Percentiles rank a stretch among this genome's conserved stretches.
Evolutionary conservation across 2,797 vertebrate genomes (phyloP).

Genomic region (Neosilurus mollespiculum): DNA sequence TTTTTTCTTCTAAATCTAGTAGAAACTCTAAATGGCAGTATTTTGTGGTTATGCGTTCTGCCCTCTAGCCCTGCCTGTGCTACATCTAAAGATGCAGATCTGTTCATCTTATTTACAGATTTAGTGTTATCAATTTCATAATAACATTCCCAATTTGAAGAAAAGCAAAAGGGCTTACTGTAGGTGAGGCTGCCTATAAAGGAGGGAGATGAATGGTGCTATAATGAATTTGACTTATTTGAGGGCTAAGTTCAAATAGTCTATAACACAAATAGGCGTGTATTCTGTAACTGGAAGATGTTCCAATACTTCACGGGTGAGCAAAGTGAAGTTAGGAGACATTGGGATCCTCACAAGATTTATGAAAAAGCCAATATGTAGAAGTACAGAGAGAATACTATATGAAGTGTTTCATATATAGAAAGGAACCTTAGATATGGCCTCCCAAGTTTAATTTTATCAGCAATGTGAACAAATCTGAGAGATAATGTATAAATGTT

Average conservation of each 20-base stretch:
- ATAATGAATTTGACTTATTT: constrained; percentile 19
- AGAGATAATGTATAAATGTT: not conserved
- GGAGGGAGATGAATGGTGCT: constrained; percentile 10
- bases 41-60: constrained; percentile 18
- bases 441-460: not conserved
- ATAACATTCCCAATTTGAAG: constrained; percentile 1
- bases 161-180: constrained; percentile 2
- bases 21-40: constrained; percentile 16
- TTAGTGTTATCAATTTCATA: constrained; percentile 20
- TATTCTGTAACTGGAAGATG: constrained; percentile 52
- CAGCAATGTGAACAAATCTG: not conserved
- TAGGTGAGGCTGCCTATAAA: not conserved
- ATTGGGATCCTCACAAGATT: not conserved
- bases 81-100: constrained; percentile 32
- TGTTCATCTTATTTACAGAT: constrained; percentile 28
- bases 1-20: constrained; percentile 12
- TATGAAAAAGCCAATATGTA: not conserved
- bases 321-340: constrained; percentile 17
- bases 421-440: not conserved
- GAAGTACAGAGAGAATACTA: not conserved
- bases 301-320: constrained; percentile 21
- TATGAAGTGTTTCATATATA: no score
- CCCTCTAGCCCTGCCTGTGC: not conserved
- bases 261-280: constrained; percentile 19
- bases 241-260: constrained; percentile 16